Evolutionary conservation across 2,888 invertebrate genomes (phyloP), one percentile per base, ranked within the genome.

Genomic region (Drosophila borborema): DNA sequence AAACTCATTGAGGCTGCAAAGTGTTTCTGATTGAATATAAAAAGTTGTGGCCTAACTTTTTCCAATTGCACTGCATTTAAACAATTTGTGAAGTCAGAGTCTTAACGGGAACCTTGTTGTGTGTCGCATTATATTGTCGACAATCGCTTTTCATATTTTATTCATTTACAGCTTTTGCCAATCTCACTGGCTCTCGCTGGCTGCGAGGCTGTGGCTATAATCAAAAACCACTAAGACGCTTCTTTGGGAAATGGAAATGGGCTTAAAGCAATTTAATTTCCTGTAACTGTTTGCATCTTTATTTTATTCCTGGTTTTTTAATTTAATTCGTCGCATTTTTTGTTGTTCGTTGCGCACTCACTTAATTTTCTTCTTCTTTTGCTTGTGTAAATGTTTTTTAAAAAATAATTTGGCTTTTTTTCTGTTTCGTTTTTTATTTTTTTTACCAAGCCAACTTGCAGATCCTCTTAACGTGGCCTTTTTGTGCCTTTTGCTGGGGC

Each of bases 391-490:
- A 20, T 43, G 61, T 71, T 71, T 69, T 41, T 18, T n/a, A 31
- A 34, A 34, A 28, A 49, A 34, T n/a, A 40, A 46, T 36, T 53
- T 69, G 55, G 10, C 9, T 20, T 23, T 38, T 38, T 49, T n/a
- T 31, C 9, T 4, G 3, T 23, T 23, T 34, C 9, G 4, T 6
- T 38, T 14, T 18, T 18, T 16, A 16, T 5, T 23, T 7, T 40
- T 28, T 10, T 28, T 31, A 45, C 34, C 49, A 54, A 46, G 34
- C 48, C 72, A 77, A 66, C 61, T 77, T 48, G 28, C 59, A 64
- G 90, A 84, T 84, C 90, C 90, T 90, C 90, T 90, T 84, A 84
- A 64, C 72, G 69, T 64, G 53, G 62, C 60, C 55, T 46, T 56
- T 64, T 34, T 67, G 51, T 53, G 45, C 53, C 36, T 59, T 45